Evolutionary conservation across 1,140 invertebrate genomes (phyloP).

Genomic region (Euglossa dilemma): DNA sequence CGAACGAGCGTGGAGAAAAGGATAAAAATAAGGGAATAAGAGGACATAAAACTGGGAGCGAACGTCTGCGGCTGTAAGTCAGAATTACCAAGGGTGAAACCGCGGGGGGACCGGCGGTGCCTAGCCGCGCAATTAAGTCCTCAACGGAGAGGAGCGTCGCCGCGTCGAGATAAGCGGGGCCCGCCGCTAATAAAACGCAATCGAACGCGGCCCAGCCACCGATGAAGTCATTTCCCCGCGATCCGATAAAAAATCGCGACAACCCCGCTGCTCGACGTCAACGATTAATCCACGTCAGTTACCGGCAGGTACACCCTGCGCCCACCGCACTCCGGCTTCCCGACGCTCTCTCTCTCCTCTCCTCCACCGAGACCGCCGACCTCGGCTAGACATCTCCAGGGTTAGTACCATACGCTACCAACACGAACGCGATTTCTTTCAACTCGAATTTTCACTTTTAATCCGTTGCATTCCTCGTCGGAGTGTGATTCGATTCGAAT

Average conservation of each 20-base stretch:
- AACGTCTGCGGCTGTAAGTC: neutral
- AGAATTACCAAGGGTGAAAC: neutral
- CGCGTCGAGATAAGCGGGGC: constrained; percentile 15
- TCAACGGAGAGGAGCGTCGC: constrained; percentile 3
- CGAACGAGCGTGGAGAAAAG: too few species aligned
- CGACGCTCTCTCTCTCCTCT: too few species aligned
- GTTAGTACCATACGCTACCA: neutral
- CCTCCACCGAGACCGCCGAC: too few species aligned
- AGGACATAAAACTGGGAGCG: neutral
- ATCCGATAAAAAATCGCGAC: constrained; percentile 17
- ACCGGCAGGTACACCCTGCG: neutral
- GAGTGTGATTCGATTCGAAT: too few species aligned
- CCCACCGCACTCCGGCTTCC: neutral
- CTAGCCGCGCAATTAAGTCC: constrained; percentile 26
- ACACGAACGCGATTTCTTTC: too few species aligned
- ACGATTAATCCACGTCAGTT: constrained; percentile 47
- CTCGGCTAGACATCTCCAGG: too few species aligned
- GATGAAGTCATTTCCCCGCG: constrained; percentile 41
- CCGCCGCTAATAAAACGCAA: constrained; percentile 27
- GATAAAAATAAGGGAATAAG: neutral
- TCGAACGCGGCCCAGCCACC: neutral
- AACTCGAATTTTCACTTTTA: too few species aligned
- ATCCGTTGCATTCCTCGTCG: too few species aligned
- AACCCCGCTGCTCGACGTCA: constrained; percentile 3
- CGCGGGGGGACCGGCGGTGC: neutral